These are phyloP conservation scores for Berghia stephanieae DNA, from an alignment of 1,140 invertebrate genomes.

Conservation along the genomic window DNA sequence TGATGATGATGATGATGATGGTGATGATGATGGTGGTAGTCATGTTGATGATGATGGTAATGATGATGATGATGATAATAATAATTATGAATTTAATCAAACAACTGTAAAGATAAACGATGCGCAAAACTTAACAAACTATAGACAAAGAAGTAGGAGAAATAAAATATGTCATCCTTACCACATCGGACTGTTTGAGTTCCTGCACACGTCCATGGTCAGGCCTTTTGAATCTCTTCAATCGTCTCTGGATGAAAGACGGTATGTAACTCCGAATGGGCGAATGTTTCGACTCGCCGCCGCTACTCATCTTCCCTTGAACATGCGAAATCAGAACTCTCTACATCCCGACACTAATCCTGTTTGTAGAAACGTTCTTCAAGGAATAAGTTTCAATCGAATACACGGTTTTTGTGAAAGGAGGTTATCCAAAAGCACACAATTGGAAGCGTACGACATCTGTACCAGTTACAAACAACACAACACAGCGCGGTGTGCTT, in stretches of 20 bases:
- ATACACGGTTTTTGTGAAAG: too few species aligned
- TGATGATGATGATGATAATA: background rate
- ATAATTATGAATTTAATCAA: background rate
- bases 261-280: conserved; percentile 1
- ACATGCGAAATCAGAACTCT: too few species aligned
- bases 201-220: background rate
- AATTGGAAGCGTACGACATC: too few species aligned
- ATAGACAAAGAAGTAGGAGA: background rate
- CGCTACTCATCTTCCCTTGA: too few species aligned
- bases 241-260: conserved; percentile 10
- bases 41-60: background rate
- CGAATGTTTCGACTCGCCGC: too few species aligned
- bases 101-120: background rate
- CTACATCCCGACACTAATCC: too few species aligned
- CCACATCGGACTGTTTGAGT: conserved; percentile 1
- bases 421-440: too few species aligned
- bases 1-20: background rate
- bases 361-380: too few species aligned
- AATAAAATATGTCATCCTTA: too few species aligned
- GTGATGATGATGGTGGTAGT: background rate
- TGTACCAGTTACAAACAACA: too few species aligned
- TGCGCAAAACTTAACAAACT: background rate
- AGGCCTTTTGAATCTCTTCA: background rate
- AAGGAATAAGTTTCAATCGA: too few species aligned
- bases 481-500: too few species aligned